phyloP scores from a whole-genome alignment of 2,113 vertebrate genomes.

The Aleadryas rufinucha region DNA sequence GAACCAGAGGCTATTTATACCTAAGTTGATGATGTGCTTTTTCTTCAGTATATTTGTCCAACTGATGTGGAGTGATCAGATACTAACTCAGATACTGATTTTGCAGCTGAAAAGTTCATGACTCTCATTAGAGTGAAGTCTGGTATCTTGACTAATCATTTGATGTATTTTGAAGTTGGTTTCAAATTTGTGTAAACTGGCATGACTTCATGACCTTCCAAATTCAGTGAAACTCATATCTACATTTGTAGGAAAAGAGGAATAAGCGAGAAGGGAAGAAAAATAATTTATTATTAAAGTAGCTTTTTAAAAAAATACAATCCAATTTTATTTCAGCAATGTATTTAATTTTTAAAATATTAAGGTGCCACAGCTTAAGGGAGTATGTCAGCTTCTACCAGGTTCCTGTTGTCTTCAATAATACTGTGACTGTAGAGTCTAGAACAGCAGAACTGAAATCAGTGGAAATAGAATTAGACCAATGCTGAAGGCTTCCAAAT shows the following conservation, averaged over 20 bases:
- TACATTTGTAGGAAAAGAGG: neutral
- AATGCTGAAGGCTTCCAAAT: neutral
- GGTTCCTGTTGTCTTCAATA: neutral
- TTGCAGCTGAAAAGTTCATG: neutral
- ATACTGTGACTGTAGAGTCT: neutral
- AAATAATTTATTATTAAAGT: neutral
- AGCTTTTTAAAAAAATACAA: neutral
- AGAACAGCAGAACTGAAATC: neutral
- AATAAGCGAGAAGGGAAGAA: neutral
- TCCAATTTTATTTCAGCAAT: neutral
- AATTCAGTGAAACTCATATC: neutral
- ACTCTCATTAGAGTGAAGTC: neutral
- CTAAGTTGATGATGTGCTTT: neutral
- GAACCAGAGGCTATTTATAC: constrained; percentile 39
- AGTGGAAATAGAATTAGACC: neutral
- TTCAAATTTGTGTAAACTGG: neutral
- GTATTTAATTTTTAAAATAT: neutral
- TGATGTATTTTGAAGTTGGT: neutral
- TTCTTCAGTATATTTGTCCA: neutral
- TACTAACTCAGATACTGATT: neutral
- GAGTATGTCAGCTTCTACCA: neutral
- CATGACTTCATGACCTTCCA: neutral
- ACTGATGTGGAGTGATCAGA: neutral
- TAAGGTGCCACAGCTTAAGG: neutral
- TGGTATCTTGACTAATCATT: neutral